Conservation (phyloP, 1,140 invertebrate genomes). For the Cheumatopsyche charites region DNA sequence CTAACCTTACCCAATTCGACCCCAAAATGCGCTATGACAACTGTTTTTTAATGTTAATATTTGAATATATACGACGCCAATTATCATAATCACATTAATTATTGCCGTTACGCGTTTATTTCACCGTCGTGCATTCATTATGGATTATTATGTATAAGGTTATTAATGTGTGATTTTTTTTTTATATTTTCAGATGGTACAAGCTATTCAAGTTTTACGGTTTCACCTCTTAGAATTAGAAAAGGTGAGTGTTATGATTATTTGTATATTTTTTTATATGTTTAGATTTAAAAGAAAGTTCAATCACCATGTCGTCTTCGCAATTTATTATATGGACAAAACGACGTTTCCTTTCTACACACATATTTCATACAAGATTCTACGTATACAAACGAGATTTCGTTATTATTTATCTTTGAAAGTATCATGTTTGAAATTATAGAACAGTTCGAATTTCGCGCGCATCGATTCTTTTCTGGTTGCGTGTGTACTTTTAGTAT, state of each 20-base stretch:
- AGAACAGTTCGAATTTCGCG: slow-evolving; percentile 30
- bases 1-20: slow-evolving; percentile 10
- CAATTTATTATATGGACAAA: neutral
- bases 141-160: neutral
- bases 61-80: slow-evolving; percentile 5
- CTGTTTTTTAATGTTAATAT: slow-evolving; percentile 20
- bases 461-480: slow-evolving; percentile 40
- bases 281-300: slow-evolving; percentile 7
- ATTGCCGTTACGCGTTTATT: slow-evolving; percentile 2
- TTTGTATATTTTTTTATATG: neutral
- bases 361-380: neutral
- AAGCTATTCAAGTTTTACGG: slow-evolving; percentile 99
- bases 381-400: neutral
- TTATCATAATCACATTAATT: slow-evolving; percentile 24
- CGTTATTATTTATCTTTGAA: neutral
- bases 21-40: slow-evolving; percentile 23
- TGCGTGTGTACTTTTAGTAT: slow-evolving; percentile 19
- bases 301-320: neutral
- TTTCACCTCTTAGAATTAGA: slow-evolving; percentile 99
- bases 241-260: slow-evolving; percentile 85
- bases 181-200: slow-evolving; percentile 94
- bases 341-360: neutral
- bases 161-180: slow-evolving; percentile 39
- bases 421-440: neutral
- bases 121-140: slow-evolving; percentile 9